A percentile compares a stretch with the other conserved stretches of the same genome.
phyloP scores from a whole-genome alignment of 2,797 vertebrate species.

The Poecilia wingei region DNA sequence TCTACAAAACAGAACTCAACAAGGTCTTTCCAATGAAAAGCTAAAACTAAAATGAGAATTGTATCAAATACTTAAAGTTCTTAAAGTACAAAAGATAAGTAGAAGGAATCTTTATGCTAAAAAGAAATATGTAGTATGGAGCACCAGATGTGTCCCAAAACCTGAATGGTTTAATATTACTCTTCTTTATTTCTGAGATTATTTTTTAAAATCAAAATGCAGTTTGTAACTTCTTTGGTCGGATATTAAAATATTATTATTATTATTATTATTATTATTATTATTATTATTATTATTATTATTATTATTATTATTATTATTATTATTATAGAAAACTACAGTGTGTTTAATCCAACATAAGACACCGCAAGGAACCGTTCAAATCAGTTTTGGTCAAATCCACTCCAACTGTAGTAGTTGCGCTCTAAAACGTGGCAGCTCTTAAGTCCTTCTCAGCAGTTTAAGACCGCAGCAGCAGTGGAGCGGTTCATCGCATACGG shows the following conservation, averaged over 20 bases:
- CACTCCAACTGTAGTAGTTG: background rate
- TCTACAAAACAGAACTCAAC: background rate
- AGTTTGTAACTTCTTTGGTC: background rate
- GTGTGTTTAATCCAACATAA: background rate
- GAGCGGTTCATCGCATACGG: slow-evolving; percentile 13
- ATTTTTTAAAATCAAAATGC: background rate
- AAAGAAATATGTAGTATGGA: background rate
- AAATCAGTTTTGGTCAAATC: background rate
- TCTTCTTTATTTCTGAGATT: background rate
- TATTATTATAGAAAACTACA: background rate
- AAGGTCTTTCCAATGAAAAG: background rate
- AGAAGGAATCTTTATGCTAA: background rate
- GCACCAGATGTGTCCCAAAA: background rate
- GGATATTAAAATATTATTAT: background rate
- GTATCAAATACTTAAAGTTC: background rate
- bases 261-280: background rate
- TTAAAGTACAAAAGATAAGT: background rate
- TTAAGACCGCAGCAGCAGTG: background rate
- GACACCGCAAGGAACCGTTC: background rate
- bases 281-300: background rate
- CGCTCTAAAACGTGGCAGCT: background rate
- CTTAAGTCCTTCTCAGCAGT: slow-evolving; percentile 6
- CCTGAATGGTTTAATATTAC: background rate
- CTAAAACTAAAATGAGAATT: background rate
- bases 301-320: background rate